Evolutionary conservation across 1,140 invertebrate species (phyloP).

Genomic region (Drosophila tani): DNA sequence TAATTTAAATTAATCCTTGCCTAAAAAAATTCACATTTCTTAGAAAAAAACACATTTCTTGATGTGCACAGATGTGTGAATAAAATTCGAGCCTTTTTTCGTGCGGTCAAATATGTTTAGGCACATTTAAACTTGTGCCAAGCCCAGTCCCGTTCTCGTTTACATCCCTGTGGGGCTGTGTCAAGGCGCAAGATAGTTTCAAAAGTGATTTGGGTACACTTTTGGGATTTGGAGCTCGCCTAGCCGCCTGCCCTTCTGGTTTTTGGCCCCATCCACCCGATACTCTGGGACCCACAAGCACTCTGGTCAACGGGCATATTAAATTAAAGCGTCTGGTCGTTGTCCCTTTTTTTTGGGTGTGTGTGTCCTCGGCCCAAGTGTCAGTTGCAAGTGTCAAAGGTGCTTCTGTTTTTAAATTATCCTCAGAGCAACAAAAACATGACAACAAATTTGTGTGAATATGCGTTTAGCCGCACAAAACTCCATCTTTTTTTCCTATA

Average conservation of each 20-base stretch:
- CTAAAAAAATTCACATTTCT: no score
- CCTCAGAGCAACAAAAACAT: conserved; percentile 70
- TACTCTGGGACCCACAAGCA: conserved; percentile 1
- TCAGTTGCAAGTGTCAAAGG: conserved; percentile 82
- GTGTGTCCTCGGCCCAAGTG: conserved; percentile 55
- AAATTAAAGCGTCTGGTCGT: conserved; percentile 75
- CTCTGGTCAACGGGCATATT: conserved; percentile 79
- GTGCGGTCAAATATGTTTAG: conserved; percentile 69
- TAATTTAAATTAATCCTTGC: background rate
- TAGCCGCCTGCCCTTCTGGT: background rate
- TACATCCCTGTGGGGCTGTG: conserved; percentile 53
- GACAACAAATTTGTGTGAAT: conserved; percentile 79
- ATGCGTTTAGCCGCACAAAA: conserved; percentile 73
- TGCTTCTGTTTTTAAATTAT: conserved; percentile 81
- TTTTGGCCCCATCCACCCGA: background rate
- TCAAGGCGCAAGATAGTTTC: conserved; percentile 82
- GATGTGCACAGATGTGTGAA: conserved; percentile 39
- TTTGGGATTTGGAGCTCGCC: conserved; percentile 69
- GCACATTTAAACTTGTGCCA: conserved; percentile 32
- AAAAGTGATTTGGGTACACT: conserved; percentile 82
- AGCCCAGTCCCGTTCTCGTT: conserved; percentile 8
- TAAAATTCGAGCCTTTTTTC: conserved; percentile 61
- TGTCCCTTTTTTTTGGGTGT: conserved; percentile 15
- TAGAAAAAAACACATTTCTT: background rate
- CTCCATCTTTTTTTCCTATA: conserved; percentile 43